Conservation (phyloP, 2,113 vertebrate genomes). For the Tetraodon nigroviridis region DNA sequence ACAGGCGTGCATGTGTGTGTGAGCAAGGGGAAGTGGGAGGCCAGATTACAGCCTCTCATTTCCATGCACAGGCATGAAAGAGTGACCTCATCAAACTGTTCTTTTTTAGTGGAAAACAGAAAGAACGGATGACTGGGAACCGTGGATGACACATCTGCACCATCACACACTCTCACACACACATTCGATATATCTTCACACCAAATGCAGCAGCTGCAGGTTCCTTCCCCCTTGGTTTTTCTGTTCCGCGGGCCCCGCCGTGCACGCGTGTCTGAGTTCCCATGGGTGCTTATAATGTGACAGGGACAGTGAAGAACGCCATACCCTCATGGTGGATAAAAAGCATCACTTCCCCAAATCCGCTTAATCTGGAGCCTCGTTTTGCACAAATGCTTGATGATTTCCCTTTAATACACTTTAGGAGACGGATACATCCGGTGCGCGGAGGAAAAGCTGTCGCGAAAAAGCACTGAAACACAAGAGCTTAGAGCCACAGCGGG, state of each 20-base stretch:
- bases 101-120: not conserved
- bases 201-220: not conserved
- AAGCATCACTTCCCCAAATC: constrained; percentile 72
- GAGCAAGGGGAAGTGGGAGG: constrained; percentile 32
- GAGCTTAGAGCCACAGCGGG: constrained; percentile 66
- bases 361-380: constrained; percentile 67
- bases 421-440: constrained; percentile 61
- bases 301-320: constrained; percentile 49
- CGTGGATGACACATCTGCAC: not conserved
- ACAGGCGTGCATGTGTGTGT: constrained; percentile 6
- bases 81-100: constrained; percentile 12
- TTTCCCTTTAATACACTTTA: constrained; percentile 77
- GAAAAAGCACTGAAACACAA: constrained; percentile 70
- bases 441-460: constrained; percentile 56
- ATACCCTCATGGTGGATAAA: constrained; percentile 60
- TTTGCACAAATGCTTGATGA: constrained; percentile 63
- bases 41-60: constrained; percentile 53
- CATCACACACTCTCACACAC: not conserved
- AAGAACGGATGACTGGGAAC: not conserved
- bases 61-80: constrained; percentile 28
- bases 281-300: constrained; percentile 50
- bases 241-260: not conserved
- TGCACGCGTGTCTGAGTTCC: not conserved
- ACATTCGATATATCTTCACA: not conserved
- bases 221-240: no score